These are phyloP conservation scores for Lithobates pipiens DNA, from an alignment of 2,797 vertebrate species.

Conservation along the genomic window DNA sequence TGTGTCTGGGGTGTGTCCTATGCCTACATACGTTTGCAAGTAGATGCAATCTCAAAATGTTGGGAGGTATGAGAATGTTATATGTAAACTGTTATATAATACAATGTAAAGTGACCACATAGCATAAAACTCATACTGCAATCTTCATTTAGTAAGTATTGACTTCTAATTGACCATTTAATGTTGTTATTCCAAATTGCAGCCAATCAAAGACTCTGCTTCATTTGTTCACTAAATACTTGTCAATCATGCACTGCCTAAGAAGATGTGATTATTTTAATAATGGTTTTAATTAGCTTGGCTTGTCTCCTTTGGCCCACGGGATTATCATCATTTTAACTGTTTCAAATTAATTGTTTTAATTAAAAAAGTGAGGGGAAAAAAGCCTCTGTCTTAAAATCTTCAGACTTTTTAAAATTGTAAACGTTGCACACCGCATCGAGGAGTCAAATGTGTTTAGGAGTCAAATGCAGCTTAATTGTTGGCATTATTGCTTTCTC, in stretches of 20 bases:
- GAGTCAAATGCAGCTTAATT: constrained; percentile 52
- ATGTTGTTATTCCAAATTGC: background rate
- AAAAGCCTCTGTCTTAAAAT: constrained; percentile 6
- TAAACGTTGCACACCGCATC: background rate
- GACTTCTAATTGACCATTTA: background rate
- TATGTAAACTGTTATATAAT: background rate
- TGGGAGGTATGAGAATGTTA: background rate
- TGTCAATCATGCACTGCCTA: background rate
- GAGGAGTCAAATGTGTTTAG: constrained; percentile 38
- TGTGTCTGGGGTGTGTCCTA: no score
- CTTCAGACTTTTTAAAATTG: constrained; percentile 9
- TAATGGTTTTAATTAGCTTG: background rate
- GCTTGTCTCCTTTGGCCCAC: background rate
- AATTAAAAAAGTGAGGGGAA: background rate
- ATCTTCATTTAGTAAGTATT: background rate
- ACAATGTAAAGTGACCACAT: background rate
- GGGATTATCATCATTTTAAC: background rate
- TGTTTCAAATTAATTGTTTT: background rate
- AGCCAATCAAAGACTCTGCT: background rate
- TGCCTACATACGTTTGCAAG: no score
- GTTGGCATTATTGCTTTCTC: constrained; percentile 52
- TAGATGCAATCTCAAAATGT: no score
- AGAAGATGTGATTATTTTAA: background rate
- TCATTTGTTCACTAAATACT: background rate
- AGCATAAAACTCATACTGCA: background rate